Conservation (phyloP, 2,888 invertebrate genomes). For the Cremastobaeus sp. region DNA sequence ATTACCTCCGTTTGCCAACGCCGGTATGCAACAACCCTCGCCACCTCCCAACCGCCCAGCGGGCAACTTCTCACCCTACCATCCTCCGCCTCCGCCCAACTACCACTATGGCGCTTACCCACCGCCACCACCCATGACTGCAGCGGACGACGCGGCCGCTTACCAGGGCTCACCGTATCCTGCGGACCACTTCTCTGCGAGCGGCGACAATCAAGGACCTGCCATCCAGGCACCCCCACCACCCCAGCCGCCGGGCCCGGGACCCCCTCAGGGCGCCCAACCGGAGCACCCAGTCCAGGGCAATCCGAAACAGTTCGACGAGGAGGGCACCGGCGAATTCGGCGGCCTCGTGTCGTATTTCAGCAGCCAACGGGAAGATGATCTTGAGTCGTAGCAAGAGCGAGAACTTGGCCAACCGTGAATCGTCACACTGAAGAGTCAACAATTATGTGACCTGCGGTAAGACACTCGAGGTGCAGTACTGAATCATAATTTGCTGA, state of each 20-base stretch:
- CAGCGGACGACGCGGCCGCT: slow-evolving; percentile 74
- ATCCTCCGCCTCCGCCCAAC: slow-evolving; percentile 78
- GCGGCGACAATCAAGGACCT: slow-evolving; percentile 64
- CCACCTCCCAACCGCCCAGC: slow-evolving; percentile 74
- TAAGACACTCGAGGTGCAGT: no score
- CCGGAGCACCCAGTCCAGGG: slow-evolving; percentile 9
- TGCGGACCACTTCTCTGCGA: slow-evolving; percentile 64
- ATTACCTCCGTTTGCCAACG: slow-evolving; percentile 72
- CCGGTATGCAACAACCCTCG: slow-evolving; percentile 75
- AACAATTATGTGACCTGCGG: neutral
- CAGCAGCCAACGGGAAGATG: slow-evolving; percentile 92
- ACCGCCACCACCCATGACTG: slow-evolving; percentile 76
- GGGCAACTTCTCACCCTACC: slow-evolving; percentile 78
- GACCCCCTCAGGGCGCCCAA: slow-evolving; percentile 44
- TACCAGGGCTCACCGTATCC: slow-evolving; percentile 60
- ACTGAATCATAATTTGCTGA: no score
- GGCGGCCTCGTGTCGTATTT: slow-evolving; percentile 95
- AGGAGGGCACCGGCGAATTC: slow-evolving; percentile 86
- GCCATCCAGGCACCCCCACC: slow-evolving; percentile 52
- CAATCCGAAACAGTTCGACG: slow-evolving; percentile 75
- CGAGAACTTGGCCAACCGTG: slow-evolving; percentile 74
- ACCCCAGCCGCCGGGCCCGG: slow-evolving; percentile 40
- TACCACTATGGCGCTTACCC: slow-evolving; percentile 79
- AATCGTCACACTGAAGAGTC: slow-evolving; percentile 41
- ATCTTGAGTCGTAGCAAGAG: slow-evolving; percentile 87